Evolutionary conservation across 1,140 invertebrate species (phyloP).

Genomic region (Wasmannia auropunctata): DNA sequence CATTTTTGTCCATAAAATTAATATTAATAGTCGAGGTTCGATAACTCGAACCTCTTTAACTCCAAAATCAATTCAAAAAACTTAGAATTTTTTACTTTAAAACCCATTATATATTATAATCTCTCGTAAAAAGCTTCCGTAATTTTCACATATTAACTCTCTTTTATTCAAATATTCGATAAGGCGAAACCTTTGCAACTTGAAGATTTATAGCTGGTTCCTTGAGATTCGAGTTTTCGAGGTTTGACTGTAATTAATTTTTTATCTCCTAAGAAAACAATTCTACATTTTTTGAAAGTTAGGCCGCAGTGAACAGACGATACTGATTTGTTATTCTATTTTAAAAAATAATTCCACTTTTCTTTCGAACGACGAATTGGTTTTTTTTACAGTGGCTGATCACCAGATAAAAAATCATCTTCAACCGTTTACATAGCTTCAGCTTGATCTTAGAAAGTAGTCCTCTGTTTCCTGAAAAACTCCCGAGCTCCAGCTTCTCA

Average conservation of each 20-base stretch:
- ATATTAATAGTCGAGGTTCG: no score
- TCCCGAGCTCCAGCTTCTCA: neutral
- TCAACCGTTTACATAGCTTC: neutral
- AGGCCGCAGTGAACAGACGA: neutral
- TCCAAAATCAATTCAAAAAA: no score
- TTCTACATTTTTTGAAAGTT: neutral
- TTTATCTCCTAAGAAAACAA: neutral
- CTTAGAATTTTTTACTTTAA: no score
- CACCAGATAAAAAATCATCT: slow-evolving; percentile 7
- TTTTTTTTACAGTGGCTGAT: neutral
- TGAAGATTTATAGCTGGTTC: no score
- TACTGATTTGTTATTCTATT: neutral
- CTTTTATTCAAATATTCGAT: no score
- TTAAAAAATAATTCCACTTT: neutral
- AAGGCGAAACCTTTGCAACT: no score
- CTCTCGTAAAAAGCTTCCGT: no score
- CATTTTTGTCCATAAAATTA: no score
- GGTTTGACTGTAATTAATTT: neutral
- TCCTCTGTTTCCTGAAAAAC: neutral
- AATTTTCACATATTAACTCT: no score
- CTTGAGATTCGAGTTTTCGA: no score
- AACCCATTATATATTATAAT: no score
- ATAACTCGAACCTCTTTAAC: no score
- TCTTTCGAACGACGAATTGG: neutral
- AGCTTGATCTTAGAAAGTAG: neutral